phyloP scores from a whole-genome alignment of 1,140 invertebrate genomes.

The Catajapyx aquilonaris region DNA sequence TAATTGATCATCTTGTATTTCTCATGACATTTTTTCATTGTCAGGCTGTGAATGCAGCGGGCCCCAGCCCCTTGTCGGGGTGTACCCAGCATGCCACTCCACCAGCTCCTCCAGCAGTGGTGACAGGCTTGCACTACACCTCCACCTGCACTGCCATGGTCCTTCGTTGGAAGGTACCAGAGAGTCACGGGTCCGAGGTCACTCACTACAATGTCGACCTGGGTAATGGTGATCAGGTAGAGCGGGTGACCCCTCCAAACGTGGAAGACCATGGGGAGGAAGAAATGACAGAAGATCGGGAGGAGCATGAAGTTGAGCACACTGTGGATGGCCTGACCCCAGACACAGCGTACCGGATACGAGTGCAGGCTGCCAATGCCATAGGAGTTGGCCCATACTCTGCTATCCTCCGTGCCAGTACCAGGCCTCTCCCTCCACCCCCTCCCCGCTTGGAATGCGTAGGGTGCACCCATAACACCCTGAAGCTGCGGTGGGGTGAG shows the following conservation, averaged over 20 bases:
- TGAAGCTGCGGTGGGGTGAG: constrained; percentile 69
- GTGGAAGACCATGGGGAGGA: too few relatives aligned
- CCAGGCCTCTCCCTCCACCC: constrained; percentile 47
- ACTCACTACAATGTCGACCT: constrained; percentile 52
- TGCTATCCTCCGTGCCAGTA: constrained; percentile 39
- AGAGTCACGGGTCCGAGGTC: constrained; percentile 45
- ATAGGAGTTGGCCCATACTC: constrained; percentile 62
- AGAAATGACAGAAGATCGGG: constrained; percentile 29
- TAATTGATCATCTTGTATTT: too few relatives aligned
- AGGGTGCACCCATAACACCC: constrained; percentile 46
- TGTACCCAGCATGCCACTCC: constrained; percentile 37
- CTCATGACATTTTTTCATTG: too few relatives aligned
- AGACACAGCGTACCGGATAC: constrained; percentile 36
- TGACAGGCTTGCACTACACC: constrained; percentile 32
- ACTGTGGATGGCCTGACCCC: constrained; percentile 26
- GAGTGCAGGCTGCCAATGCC: constrained; percentile 57
- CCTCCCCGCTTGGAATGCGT: constrained; percentile 52
- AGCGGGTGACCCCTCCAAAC: too few relatives aligned
- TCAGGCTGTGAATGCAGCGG: constrained; percentile 55
- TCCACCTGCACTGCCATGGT: constrained; percentile 40
- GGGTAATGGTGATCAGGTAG: constrained; percentile 37
- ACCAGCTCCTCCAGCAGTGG: constrained; percentile 46
- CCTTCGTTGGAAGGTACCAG: constrained; percentile 47
- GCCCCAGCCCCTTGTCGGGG: constrained; percentile 44
- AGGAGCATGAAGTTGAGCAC: constrained; percentile 17